These are phyloP conservation scores for Stercorarius parasiticus DNA, from an alignment of 2,113 vertebrate genomes.

Conservation along the genomic window DNA sequence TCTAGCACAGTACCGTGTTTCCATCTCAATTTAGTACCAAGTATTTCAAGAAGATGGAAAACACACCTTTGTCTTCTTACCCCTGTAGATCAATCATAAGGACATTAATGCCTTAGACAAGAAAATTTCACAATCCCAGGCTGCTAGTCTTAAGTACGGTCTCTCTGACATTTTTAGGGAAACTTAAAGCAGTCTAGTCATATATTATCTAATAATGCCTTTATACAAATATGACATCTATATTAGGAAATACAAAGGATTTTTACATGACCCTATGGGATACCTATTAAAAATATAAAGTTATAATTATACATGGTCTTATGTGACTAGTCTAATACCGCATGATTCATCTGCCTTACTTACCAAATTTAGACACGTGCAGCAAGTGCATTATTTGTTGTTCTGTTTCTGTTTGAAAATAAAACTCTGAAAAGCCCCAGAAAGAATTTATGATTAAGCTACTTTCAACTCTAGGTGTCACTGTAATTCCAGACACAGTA, in stretches of 20 bases:
- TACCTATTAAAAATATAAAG: background rate
- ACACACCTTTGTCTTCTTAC: background rate
- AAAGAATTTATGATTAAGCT: background rate
- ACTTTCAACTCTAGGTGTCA: constrained; percentile 58
- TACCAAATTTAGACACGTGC: background rate
- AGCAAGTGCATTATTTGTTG: background rate
- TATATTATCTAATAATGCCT: background rate
- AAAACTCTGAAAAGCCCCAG: background rate
- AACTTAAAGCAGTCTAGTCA: background rate
- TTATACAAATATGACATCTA: background rate
- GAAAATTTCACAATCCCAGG: background rate
- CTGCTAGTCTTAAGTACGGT: background rate
- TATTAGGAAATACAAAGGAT: background rate
- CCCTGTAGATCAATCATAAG: background rate
- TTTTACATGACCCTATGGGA: background rate
- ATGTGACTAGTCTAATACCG: background rate
- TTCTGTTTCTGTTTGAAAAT: background rate
- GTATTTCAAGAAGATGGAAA: background rate
- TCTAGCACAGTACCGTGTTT: background rate
- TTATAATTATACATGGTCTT: background rate
- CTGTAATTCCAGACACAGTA: constrained; percentile 20
- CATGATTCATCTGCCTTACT: background rate
- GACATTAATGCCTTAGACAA: background rate
- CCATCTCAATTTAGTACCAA: background rate
- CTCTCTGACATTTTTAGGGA: background rate